phyloP scores from a whole-genome alignment of 2,797 vertebrate species.

The Siniperca scherzeri region DNA sequence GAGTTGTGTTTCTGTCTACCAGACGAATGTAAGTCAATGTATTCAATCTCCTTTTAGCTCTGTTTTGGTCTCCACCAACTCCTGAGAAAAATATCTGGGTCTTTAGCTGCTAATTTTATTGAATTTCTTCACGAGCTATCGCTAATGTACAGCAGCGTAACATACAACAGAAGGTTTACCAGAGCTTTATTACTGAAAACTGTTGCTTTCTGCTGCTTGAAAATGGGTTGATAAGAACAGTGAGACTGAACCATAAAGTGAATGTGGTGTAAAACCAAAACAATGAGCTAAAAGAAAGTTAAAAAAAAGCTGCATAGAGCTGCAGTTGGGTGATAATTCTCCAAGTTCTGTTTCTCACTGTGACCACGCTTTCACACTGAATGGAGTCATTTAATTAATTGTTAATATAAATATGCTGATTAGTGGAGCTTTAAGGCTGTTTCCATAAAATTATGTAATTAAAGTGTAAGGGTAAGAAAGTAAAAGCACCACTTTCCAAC shows the following conservation, averaged over 20 bases:
- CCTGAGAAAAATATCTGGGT: not conserved
- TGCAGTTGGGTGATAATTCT: not conserved
- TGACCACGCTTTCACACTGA: not conserved
- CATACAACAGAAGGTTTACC: not conserved
- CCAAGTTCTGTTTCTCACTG: not conserved
- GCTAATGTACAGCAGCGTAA: not conserved
- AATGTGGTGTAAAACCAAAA: conserved; percentile 4
- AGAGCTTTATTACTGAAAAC: accelerated
- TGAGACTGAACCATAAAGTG: not conserved
- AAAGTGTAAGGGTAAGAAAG: too few species aligned
- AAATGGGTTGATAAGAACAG: not conserved
- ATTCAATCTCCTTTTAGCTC: not conserved
- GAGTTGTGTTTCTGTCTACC: too few species aligned
- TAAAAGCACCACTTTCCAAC: not conserved
- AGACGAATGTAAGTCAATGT: not conserved
- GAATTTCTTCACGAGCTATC: not conserved
- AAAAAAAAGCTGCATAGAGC: not conserved
- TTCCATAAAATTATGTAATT: not conserved
- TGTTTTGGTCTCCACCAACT: not conserved
- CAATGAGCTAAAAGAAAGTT: not conserved
- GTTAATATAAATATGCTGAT: not conserved
- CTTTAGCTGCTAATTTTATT: not conserved
- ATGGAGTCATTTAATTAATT: not conserved
- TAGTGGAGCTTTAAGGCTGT: not conserved
- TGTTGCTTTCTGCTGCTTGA: not conserved